Conservation (phyloP, 2,113 vertebrate species). For the Pimephales promelas region DNA sequence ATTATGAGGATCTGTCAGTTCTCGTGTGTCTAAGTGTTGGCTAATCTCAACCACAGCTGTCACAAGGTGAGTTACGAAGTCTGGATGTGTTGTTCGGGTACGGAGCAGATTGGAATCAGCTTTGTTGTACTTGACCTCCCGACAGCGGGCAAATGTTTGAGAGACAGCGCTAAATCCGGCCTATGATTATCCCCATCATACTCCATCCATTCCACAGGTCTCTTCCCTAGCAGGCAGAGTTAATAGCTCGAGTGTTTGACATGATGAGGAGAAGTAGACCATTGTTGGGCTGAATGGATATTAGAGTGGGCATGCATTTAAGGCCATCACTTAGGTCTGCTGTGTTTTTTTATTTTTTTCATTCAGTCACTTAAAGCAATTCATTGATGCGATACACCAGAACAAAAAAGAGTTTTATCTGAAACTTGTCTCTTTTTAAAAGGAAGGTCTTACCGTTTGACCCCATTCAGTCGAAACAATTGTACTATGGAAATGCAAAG, state of each 20-base stretch:
- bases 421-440: constrained; percentile 11
- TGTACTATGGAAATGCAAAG: background rate
- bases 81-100: background rate
- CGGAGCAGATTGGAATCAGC: constrained; percentile 20
- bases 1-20: constrained; percentile 53
- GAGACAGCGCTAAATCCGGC: constrained; percentile 10
- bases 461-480: background rate
- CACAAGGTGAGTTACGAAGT: constrained; percentile 39
- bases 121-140: constrained; percentile 37
- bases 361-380: constrained; percentile 26
- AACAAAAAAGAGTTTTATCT: background rate
- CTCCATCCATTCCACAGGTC: constrained; percentile 35
- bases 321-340: constrained; percentile 27
- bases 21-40: constrained; percentile 43
- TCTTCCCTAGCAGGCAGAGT: constrained; percentile 25
- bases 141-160: constrained; percentile 20
- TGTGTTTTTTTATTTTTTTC: background rate
- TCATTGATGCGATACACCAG: constrained; percentile 16
- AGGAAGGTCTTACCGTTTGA: background rate
- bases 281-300: constrained; percentile 36
- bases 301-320: constrained; percentile 35
- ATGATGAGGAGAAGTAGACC: constrained; percentile 23
- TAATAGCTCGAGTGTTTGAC: constrained; percentile 39
- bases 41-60: constrained; percentile 35
- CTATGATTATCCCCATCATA: constrained; percentile 36